Evolutionary conservation across 2,797 vertebrate genomes (phyloP), one percentile per base, ranked within the genome.

Genomic region (Anolis apletophallus): DNA sequence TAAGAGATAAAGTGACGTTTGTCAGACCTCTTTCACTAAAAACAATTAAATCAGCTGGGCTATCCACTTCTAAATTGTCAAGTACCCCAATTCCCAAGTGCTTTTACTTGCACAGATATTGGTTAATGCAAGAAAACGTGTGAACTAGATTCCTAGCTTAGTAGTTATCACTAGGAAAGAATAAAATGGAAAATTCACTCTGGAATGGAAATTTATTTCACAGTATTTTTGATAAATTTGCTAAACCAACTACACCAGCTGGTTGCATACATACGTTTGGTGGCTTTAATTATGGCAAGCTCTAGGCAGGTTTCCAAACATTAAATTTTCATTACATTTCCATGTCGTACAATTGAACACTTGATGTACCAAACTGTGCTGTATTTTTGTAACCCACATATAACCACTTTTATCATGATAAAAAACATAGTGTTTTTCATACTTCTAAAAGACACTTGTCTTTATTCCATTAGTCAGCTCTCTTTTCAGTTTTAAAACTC

Each of bases 251-350:
- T 46, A 23, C 29, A 64, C 59, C 55, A 73, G 54, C 23, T 73
- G 40, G 54, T 59, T 80, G 4, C 12, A 69, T 14, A 19, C 2
- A 46, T 29, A 71, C 54, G 19, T 61, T 72, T 32, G 19, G 36
- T 34, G 26, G 59, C 36, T 19, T 81, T 80, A 71, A 85, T 64
- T 46, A 29, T 61, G 23, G 36, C 80, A 57, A 77, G 69, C 68
- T 80, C 17, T 84, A 84, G 82, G n/a, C 68, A 80, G 55, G 7
- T 73, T 80, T 80, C 84, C 76, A 81, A 5, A 54, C 85, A 89
- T 87, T 88, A 89, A 89, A 81, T 0, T 1, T 46, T 29, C 29
- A 59, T 74, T 90, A 69, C 72, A 90, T 88, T 87, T 90, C 89
- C 76, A 50, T 80, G 54, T 2, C 59, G 83, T 76, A 54, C 83